These are phyloP conservation scores for Ypsolopha sequella DNA, from an alignment of 2,888 invertebrate genomes.

Conservation along the genomic window DNA sequence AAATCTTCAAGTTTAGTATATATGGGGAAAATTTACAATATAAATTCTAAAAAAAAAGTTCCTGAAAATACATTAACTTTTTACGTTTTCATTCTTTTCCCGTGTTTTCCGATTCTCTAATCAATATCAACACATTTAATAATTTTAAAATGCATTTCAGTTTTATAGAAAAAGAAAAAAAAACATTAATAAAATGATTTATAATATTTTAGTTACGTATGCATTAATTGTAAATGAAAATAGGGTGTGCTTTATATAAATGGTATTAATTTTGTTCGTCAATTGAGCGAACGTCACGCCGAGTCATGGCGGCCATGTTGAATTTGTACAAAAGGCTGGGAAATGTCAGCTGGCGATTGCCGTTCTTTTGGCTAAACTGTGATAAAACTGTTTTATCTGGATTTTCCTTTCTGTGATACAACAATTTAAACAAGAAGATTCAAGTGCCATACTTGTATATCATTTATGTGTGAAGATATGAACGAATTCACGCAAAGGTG, in stretches of 20 bases:
- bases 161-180: too few relatives aligned
- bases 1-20: background rate
- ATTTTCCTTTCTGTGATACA: constrained; percentile 31
- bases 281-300: constrained; percentile 47
- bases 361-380: constrained; percentile 50
- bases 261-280: constrained; percentile 23
- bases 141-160: background rate
- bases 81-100: background rate
- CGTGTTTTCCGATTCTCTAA: background rate
- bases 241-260: too few relatives aligned
- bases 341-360: constrained; percentile 68
- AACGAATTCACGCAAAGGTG: constrained; percentile 53
- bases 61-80: background rate
- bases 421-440: constrained; percentile 21
- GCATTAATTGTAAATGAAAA: too few relatives aligned
- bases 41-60: background rate
- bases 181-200: too few relatives aligned
- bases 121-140: background rate
- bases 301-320: constrained; percentile 66
- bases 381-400: constrained; percentile 36
- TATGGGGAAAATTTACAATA: background rate
- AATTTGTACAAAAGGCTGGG: constrained; percentile 67
- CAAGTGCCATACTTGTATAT: constrained; percentile 21
- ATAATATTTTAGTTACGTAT: too few relatives aligned
- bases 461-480: constrained; percentile 46